These are phyloP conservation scores for Urosaurus nigricauda DNA, from an alignment of 2,797 vertebrate genomes.

Conservation along the genomic window DNA sequence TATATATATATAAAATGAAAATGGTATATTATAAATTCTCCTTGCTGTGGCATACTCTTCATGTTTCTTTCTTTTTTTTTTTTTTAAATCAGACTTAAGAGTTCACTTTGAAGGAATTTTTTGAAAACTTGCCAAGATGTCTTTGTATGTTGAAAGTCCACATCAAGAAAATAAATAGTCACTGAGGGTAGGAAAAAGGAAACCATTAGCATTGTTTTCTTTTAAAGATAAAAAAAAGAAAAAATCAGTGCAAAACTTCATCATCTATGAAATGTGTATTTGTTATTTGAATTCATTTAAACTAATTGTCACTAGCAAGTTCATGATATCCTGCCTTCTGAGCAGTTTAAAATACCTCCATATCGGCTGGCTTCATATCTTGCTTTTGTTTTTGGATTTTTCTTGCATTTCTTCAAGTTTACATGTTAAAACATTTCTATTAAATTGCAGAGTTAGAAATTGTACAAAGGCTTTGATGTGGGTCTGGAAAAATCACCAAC, in stretches of 20 bases:
- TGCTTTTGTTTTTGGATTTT: neutral
- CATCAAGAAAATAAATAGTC: slow-evolving; percentile 83
- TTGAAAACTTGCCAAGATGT: slow-evolving; percentile 85
- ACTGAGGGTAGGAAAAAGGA: slow-evolving; percentile 85
- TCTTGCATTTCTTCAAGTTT: slow-evolving; percentile 59
- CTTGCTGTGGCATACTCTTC: slow-evolving; percentile 79
- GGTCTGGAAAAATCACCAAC: slow-evolving; percentile 31
- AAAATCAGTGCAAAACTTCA: slow-evolving; percentile 82
- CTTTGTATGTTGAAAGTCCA: slow-evolving; percentile 87
- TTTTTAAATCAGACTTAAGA: slow-evolving; percentile 75
- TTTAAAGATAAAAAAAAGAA: slow-evolving; percentile 86
- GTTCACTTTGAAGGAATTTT: slow-evolving; percentile 81
- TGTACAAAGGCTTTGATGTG: slow-evolving; percentile 52
- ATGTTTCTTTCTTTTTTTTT: slow-evolving; percentile 76
- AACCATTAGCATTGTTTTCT: slow-evolving; percentile 89
- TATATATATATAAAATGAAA: slow-evolving; percentile 73
- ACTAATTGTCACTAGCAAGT: slow-evolving; percentile 78
- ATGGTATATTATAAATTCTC: slow-evolving; percentile 80
- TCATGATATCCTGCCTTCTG: slow-evolving; percentile 70
- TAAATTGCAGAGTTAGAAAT: slow-evolving; percentile 59
- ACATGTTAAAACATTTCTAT: slow-evolving; percentile 59
- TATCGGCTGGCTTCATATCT: slow-evolving; percentile 69
- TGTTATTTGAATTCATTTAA: slow-evolving; percentile 80
- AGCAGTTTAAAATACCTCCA: slow-evolving; percentile 72
- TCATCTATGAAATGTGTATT: slow-evolving; percentile 83